Base-by-base conservation (phyloP, 2,797 vertebrate genomes). In the Tapirus indicus region DNA sequence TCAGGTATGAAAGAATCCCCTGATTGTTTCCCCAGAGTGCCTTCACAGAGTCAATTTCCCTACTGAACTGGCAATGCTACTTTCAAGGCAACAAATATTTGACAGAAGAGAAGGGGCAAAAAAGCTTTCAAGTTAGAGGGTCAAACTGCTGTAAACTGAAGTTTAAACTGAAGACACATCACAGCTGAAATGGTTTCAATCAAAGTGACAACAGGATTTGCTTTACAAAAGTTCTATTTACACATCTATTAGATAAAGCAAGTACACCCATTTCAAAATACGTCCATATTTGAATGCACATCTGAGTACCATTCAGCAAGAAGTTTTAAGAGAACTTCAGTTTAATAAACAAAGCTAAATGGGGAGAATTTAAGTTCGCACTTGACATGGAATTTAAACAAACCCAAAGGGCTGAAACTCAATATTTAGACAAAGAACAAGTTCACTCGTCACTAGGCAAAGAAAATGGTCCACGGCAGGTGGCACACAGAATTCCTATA, bases 311-410 rank as follows among this genome's bases (percentile, higher is more conserved):
- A 47, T 21, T 56, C 71, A 2, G 25, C 69, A 93, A 54, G 68
- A 98, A 96, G 88, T 96, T 97, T 96, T 95, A 93, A 82, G 97
- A 98, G 97, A 98, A 98, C 84, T 96, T 47, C 86, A 95, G 97
- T 99, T 99, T 99, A 99, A 99, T 99, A 98, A 99, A 98, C 94
- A 97, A 95, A 97, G 97, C 95, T 85, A 97, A 98, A 84, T 49
- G 75, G 69, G 94, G 91, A 86, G 84, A 87, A 97, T 32, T 2
- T 78, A 97, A 97, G 85, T 97, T 97, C 93, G 96, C 93, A 98
- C 96, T 97, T 97, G 97, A 98, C 98, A 60, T 94, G 96, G 90
- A 96, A 80, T 95, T 98, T 98, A 98, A 98, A 99, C 98, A 98
- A 97, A 97, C 82, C 20, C 71, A 69, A 94, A 80, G 41, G 95